Evolutionary conservation across 2,113 vertebrate species (phyloP), one percentile per base, ranked within the genome.

Genomic region (Gracilinanus agilis): DNA sequence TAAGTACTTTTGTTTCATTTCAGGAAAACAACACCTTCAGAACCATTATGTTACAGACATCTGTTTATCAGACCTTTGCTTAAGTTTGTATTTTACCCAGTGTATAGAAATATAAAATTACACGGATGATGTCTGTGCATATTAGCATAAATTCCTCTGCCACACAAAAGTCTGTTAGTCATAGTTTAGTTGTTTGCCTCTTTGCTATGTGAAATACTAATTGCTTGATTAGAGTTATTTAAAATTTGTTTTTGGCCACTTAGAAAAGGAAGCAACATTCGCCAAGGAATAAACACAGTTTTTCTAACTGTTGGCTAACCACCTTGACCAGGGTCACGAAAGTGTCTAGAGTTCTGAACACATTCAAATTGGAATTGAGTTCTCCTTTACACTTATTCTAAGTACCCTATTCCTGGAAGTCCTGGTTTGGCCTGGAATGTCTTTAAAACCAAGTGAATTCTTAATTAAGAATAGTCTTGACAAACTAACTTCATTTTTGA

Each of bases 31-130:
- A 97, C 96, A 96, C 95, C 95, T 97, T 97, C 97, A 96, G 94
- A 98, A 95, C 83, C 90, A 95, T 95, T 75, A 29, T 93, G 27
- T 95, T 97, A 96, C 92, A 93, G 97, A 98, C 98, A 98, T 98
- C 97, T 97, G 95, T 97, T 97, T 97, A 97, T 98, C 93, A 96
- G 97, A 98, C 96, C 97, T 97, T 97, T 97, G 96, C 95, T 97
- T 96, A 93, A 97, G 97, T 93, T 95, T 95, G 94, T 96, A 90
- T 95, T 97, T 97, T 94, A 94, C 95, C 96, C 97, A 96, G 97
- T 95, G 97, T 95, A 95, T 94, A 92, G 95, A 98, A 97, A 96
- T 97, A 94, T 29, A 92, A 92, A 96, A 96, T 54, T n/a, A 55
- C 91, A 13, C 90, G 49, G 49, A 91, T 44, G 16, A 11, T 88